These are phyloP conservation scores for Chloropsis cyanopogon DNA, from an alignment of 2,113 vertebrate species.

Conservation along the genomic window DNA sequence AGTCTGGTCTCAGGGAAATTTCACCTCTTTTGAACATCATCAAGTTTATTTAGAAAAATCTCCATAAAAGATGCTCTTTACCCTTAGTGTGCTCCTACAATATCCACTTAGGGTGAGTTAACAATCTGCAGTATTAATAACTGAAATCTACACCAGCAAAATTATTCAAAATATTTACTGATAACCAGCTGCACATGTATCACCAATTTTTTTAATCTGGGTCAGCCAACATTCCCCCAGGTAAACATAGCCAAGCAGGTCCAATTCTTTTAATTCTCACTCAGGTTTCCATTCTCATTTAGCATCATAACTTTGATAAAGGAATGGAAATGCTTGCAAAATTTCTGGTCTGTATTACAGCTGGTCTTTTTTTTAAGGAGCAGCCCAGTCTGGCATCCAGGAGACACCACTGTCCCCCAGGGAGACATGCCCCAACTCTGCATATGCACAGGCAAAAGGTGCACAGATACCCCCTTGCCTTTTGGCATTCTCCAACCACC, in stretches of 20 bases:
- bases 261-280: neutral
- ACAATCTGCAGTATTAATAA: neutral
- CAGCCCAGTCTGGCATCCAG: neutral
- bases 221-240: neutral
- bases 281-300: neutral
- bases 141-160: neutral
- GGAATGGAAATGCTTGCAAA: neutral
- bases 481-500: neutral
- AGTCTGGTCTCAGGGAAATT: constrained; percentile 41
- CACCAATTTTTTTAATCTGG: neutral
- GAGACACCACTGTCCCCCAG: fast-evolving
- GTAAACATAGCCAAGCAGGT: neutral
- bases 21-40: neutral
- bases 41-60: constrained; percentile 11
- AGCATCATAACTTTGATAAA: neutral
- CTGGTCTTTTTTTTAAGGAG: neutral
- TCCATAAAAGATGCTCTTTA: neutral
- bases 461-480: neutral
- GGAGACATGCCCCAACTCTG: neutral
- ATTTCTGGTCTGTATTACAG: neutral
- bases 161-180: neutral
- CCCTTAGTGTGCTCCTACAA: neutral
- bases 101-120: neutral
- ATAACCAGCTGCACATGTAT: neutral
- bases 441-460: fast-evolving